Evolutionary conservation across 2,888 invertebrate genomes (phyloP).

Genomic region (Biston betularia): DNA sequence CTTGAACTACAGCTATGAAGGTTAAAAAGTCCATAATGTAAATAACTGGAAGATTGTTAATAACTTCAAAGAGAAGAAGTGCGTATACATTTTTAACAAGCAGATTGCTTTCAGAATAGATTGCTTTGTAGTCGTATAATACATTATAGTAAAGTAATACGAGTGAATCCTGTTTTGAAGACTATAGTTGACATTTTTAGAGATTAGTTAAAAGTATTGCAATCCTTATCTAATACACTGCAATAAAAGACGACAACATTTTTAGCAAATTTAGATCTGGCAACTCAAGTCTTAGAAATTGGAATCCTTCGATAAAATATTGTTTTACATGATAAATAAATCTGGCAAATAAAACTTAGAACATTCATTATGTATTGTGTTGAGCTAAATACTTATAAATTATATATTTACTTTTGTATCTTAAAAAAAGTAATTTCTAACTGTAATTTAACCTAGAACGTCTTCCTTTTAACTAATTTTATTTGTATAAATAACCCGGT

Average conservation of each 20-base stretch:
- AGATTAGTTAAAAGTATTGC: no score
- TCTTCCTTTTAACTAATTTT: constrained; percentile 11
- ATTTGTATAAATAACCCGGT: constrained; percentile 27
- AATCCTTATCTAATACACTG: no score
- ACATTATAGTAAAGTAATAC: background rate
- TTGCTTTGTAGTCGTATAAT: background rate
- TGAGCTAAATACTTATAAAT: background rate
- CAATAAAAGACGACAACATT: no score
- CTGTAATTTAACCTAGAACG: constrained; percentile 23
- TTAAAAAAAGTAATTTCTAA: constrained; percentile 18
- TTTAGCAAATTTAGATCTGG: no score
- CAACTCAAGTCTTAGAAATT: no score
- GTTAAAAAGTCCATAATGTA: constrained; percentile 1
- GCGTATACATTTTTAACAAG: background rate
- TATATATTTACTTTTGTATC: background rate
- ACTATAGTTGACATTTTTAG: no score
- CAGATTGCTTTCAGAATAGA: constrained; percentile 10
- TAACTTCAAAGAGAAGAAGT: constrained; percentile 9
- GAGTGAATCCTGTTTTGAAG: no score
- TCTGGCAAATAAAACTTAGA: background rate
- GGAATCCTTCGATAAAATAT: background rate
- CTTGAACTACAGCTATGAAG: background rate
- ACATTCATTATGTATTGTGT: background rate
- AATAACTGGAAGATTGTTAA: constrained; percentile 12
- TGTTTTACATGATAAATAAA: background rate